phyloP scores from a whole-genome alignment of 2,797 vertebrate genomes.

The Tragelaphus oryx region DNA sequence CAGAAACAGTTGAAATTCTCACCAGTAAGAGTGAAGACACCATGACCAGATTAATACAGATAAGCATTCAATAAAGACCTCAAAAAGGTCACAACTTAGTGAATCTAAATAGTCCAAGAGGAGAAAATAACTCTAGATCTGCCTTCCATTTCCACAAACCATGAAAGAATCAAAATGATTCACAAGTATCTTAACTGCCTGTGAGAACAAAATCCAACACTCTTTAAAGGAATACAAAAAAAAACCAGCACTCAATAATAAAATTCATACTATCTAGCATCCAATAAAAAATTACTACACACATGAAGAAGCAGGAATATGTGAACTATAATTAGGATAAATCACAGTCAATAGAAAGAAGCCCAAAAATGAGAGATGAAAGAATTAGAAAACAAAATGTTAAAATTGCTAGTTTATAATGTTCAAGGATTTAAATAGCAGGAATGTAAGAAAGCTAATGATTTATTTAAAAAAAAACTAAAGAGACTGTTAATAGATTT shows the following conservation, averaged over 20 bases:
- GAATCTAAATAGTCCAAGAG: background rate
- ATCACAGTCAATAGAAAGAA: background rate
- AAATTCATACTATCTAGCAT: background rate
- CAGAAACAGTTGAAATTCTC: background rate
- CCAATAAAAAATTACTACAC: background rate
- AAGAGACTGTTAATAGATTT: background rate
- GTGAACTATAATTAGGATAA: background rate
- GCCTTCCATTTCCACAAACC: background rate
- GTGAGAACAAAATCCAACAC: background rate
- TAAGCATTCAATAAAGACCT: background rate
- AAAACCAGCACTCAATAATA: background rate
- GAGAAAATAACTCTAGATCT: background rate
- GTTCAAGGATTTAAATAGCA: background rate
- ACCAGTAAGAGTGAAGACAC: background rate
- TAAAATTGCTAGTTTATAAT: background rate
- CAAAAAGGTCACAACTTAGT: background rate
- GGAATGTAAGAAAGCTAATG: background rate
- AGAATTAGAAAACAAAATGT: background rate
- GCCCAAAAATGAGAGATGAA: background rate
- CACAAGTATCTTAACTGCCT: background rate
- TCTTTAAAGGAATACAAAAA: slow-evolving; percentile 3
- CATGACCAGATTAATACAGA: background rate
- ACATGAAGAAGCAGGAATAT: background rate
- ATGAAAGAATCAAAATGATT: background rate
- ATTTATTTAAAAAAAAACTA: background rate